A percentile compares a stretch with the other conserved stretches of the same genome.
Conservation (phyloP, 2,888 invertebrate species). For the Tipula lateralis region DNA sequence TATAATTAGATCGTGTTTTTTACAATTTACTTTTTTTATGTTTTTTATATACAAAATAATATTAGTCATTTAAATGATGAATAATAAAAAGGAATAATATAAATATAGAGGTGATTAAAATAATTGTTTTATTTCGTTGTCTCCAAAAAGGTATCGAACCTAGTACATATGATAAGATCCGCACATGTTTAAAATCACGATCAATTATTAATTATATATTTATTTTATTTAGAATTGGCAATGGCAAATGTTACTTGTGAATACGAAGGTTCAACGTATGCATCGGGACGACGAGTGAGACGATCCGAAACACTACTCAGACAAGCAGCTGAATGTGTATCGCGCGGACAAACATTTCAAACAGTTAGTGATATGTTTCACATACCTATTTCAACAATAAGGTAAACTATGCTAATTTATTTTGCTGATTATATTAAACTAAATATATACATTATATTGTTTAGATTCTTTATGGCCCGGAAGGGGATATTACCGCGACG, state of each 20-base stretch:
- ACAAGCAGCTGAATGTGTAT: constrained; percentile 80
- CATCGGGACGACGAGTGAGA: constrained; percentile 54
- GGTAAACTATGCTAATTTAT: constrained; percentile 41
- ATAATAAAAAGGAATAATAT: neutral
- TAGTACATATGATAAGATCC: neutral
- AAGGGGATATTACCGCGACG: constrained; percentile 76
- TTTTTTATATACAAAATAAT: neutral
- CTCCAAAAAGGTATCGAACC: too few relatives aligned
- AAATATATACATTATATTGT: constrained; percentile 20
- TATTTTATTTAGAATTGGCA: constrained; percentile 44
- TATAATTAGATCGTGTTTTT: neutral
- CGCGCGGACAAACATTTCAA: constrained; percentile 82
- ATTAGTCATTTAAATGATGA: neutral
- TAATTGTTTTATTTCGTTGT: neutral
- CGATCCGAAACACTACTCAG: constrained; percentile 71
- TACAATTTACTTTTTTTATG: neutral
- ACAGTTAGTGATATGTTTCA: constrained; percentile 82
- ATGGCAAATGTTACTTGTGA: constrained; percentile 63
- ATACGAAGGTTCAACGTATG: constrained; percentile 49
- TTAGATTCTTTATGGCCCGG: constrained; percentile 78
- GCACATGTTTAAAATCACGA: neutral
- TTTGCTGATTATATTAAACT: neutral
- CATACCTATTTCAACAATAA: constrained; percentile 81
- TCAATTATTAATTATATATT: too few relatives aligned
- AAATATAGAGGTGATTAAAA: neutral